These are phyloP conservation scores for Corythaixoides concolor DNA, from an alignment of 2,113 vertebrate genomes.

Conservation along the genomic window DNA sequence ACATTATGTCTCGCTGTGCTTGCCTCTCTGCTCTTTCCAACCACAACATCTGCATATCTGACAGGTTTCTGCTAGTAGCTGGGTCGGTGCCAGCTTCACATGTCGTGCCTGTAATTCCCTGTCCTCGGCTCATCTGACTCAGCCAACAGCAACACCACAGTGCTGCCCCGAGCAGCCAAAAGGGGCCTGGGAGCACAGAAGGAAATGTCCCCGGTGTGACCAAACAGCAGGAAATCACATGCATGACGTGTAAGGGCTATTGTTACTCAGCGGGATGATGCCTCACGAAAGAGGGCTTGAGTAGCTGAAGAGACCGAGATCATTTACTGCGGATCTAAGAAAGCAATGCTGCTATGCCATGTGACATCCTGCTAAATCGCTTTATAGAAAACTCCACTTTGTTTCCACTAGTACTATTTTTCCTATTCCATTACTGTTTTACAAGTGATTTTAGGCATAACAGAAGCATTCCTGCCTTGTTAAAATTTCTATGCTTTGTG, in stretches of 20 bases:
- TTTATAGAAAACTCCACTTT: accelerated
- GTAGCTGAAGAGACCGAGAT: not conserved
- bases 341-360: accelerated
- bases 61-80: accelerated
- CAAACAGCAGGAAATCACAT: accelerated
- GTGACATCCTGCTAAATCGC: not conserved
- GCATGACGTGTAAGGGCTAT: accelerated
- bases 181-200: accelerated
- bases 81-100: accelerated
- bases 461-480: not conserved
- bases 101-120: accelerated
- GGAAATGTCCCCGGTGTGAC: not conserved
- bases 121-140: accelerated
- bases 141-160: accelerated
- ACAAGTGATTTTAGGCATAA: not conserved
- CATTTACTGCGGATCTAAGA: not conserved
- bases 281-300: not conserved
- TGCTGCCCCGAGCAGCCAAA: accelerated
- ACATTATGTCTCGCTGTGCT: accelerated
- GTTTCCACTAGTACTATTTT: accelerated
- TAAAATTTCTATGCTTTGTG: accelerated
- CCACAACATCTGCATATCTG: accelerated
- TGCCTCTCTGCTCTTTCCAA: accelerated
- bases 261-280: accelerated
- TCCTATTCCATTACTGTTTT: not conserved